Conservation (phyloP, 2,797 vertebrate genomes). For the Gouania willdenowi region DNA sequence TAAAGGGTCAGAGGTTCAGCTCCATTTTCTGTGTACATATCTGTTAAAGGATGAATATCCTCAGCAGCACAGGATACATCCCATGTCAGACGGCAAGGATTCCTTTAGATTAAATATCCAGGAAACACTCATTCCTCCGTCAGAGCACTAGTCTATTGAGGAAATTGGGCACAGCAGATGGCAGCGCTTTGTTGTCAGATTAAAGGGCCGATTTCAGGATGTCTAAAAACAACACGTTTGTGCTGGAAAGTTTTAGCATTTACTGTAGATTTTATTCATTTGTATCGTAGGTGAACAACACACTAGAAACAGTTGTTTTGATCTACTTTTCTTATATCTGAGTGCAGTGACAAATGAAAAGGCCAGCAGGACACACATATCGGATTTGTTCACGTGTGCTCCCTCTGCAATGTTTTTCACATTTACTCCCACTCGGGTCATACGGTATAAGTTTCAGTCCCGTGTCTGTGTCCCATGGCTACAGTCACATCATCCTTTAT, state of each 20-base stretch:
- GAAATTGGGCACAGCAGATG: constrained; percentile 33
- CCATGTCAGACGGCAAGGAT: constrained; percentile 50
- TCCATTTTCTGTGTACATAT: constrained; percentile 41
- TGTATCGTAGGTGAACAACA: background rate
- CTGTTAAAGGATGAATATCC: constrained; percentile 43
- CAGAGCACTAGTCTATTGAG: constrained; percentile 28
- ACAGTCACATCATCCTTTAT: constrained; percentile 27
- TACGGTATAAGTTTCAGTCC: constrained; percentile 18
- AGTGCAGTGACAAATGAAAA: constrained; percentile 4
- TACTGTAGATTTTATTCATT: background rate
- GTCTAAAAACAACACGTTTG: background rate
- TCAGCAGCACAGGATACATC: constrained; percentile 63
- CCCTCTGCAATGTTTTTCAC: constrained; percentile 40
- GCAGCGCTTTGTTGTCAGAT: constrained; percentile 4
- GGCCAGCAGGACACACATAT: constrained; percentile 1
- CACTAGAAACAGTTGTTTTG: constrained; percentile 6
- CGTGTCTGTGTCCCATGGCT: constrained; percentile 5
- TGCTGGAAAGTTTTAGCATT: background rate
- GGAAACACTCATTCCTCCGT: constrained; percentile 44
- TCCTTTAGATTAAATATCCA: constrained; percentile 55
- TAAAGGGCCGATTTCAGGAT: constrained; percentile 8
- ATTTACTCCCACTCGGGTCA: constrained; percentile 49
- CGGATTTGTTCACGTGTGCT: constrained; percentile 1
- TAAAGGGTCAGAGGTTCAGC: too few species aligned
- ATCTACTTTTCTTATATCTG: constrained; percentile 17